Percentiles rank a stretch among this genome's conserved stretches.
phyloP scores from a whole-genome alignment of 2,888 invertebrate species.

The Drosophila eohydei region DNA sequence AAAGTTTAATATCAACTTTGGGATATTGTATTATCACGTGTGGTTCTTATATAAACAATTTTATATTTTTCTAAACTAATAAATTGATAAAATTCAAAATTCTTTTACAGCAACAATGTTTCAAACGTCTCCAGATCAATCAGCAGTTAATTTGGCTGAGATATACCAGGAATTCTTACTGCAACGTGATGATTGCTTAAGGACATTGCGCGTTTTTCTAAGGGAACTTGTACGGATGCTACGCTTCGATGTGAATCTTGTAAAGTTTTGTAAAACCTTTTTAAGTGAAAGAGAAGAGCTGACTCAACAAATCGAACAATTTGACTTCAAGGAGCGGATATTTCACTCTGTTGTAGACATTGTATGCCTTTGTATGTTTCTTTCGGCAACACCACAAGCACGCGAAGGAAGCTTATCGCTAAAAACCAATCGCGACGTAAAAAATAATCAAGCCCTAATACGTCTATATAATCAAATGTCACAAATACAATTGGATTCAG shows the following conservation, averaged over 20 bases:
- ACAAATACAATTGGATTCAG: constrained; percentile 93
- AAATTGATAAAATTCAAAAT: not conserved
- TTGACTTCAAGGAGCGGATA: constrained; percentile 92
- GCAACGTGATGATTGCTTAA: constrained; percentile 95
- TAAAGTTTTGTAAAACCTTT: constrained; percentile 91
- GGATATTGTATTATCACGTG: not conserved
- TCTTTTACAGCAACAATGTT: constrained; percentile 90
- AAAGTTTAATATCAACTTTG: no score
- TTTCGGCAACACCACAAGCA: constrained; percentile 90
- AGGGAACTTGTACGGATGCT: constrained; percentile 95
- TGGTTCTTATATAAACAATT: not conserved
- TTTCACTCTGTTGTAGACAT: constrained; percentile 94
- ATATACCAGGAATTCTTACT: constrained; percentile 94
- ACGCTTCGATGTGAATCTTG: constrained; percentile 91
- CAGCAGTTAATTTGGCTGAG: constrained; percentile 93
- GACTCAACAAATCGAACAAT: constrained; percentile 87
- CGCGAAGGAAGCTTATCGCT: constrained; percentile 88
- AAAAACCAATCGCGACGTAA: constrained; percentile 86
- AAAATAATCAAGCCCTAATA: constrained; percentile 79
- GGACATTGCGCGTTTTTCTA: constrained; percentile 93
- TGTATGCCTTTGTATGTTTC: constrained; percentile 92
- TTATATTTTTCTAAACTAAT: not conserved
- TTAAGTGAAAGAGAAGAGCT: constrained; percentile 88
- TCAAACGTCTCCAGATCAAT: constrained; percentile 92
- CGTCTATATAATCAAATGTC: constrained; percentile 85